Evolutionary conservation across 2,113 vertebrate genomes (phyloP), one percentile per base, ranked within the genome.

Genomic region (Nothoprocta perdicaria): DNA sequence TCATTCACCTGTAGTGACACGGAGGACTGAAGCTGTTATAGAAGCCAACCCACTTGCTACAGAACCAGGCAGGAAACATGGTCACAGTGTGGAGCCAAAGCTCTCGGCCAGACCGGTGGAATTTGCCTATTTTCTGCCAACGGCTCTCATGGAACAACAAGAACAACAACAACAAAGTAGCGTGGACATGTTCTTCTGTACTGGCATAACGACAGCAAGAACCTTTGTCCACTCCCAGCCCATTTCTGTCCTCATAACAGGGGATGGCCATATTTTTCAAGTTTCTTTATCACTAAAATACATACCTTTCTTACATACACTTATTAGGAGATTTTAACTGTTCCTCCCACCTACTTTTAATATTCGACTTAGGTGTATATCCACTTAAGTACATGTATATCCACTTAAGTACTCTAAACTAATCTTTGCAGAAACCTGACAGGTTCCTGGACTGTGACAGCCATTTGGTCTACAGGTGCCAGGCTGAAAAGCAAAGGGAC

Each of bases 101-200:
- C 67, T 15, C 23, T 7, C 73, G 71, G 94, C 92, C 94, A 94
- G 94, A 60, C 58, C 58, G 1, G 62, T 92, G 85, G 89, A 93
- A 96, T 94, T 95, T 43, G 60, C 68, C 77, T 45, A 0, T 71
- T 80, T 93, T 89, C 93, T 95, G 96, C 95, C 95, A 96, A 48
- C 57, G 93, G 60, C 58, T 81, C 35, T 18, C 40, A 85, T 24
- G 45, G 86, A 92, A 80, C 73, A 88, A 78, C 88, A 96, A 96
- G 91, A 53, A 53, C 24, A 53, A 53, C 24, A 53, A 53, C 27
- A 53, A 80, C 46, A 80, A 82, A 82, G 69, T 10, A 74, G 91
- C 71, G 40, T 29, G 72, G 91, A 72, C 90, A 62, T 14, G 73
- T 80, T 75, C 48, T 75, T 69, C 1, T 1, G 79, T 52, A 53